Evolutionary conservation across 2,888 invertebrate species (phyloP).

Genomic region (Caenorhabditis sp.): DNA sequence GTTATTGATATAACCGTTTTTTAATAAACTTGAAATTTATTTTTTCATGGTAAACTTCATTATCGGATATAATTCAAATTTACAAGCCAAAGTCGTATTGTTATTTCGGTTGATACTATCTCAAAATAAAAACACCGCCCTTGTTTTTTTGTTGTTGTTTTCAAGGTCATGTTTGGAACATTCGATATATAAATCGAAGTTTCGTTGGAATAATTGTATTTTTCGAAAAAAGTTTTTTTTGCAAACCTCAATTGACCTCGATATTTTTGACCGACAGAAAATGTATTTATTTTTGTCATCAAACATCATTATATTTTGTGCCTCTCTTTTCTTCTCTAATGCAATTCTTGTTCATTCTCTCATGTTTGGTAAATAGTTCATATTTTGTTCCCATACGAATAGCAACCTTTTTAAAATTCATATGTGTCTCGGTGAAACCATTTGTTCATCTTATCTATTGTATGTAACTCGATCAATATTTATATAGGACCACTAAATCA

Average conservation of each 20-base stretch:
- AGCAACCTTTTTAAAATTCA: too few species aligned
- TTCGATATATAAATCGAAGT: background rate
- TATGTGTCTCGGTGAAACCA: too few species aligned
- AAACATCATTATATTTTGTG: background rate
- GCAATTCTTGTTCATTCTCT: background rate
- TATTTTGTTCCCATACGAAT: background rate
- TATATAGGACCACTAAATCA: too few species aligned
- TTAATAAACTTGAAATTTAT: too few species aligned
- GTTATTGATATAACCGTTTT: too few species aligned
- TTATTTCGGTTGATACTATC: too few species aligned
- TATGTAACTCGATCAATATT: too few species aligned
- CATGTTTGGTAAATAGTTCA: background rate
- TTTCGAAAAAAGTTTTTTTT: background rate
- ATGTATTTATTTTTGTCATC: background rate
- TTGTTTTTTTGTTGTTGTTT: too few species aligned
- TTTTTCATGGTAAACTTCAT: too few species aligned
- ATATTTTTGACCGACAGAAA: background rate
- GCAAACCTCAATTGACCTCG: background rate
- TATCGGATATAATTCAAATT: too few species aligned
- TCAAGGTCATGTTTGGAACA: background rate
- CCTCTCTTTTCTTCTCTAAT: background rate
- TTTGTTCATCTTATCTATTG: too few species aligned
- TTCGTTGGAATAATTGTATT: background rate
- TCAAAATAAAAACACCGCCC: background rate
- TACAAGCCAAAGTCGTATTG: too few species aligned